Evolutionary conservation across 2,113 vertebrate genomes (phyloP).

Genomic region (Indicator indicator): DNA sequence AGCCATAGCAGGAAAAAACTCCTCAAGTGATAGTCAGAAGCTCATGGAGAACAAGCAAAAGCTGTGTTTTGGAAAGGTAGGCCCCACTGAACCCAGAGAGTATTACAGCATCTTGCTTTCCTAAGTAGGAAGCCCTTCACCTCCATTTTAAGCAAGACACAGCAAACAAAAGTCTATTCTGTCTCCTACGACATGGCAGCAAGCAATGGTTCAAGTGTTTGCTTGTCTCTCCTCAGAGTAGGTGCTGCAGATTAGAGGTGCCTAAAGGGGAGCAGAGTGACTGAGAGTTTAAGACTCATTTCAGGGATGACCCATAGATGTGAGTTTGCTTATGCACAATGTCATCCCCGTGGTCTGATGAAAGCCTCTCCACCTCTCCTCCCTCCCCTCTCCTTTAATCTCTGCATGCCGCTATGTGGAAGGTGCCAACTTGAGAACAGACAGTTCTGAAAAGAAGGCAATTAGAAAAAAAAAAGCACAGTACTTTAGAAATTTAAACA

Average conservation of each 20-base stretch:
- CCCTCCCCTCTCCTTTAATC: conserved; percentile 66
- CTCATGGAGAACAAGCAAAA: neutral
- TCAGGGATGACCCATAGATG: conserved; percentile 55
- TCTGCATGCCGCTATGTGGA: conserved; percentile 70
- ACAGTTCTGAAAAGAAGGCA: conserved; percentile 80
- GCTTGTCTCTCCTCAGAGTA: conserved; percentile 31
- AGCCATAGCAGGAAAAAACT: neutral
- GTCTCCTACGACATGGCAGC: conserved; percentile 56
- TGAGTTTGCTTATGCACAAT: conserved; percentile 46
- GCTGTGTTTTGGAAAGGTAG: neutral
- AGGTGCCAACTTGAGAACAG: conserved; percentile 80
- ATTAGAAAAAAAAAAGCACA: conserved; percentile 72
- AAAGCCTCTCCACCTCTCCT: conserved; percentile 54
- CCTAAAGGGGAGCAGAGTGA: neutral
- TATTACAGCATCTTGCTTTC: conserved; percentile 37
- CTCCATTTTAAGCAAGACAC: conserved; percentile 72
- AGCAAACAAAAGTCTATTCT: conserved; percentile 61
- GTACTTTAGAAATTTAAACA: conserved; percentile 82
- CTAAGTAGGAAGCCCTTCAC: conserved; percentile 61
- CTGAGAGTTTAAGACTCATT: conserved; percentile 56
- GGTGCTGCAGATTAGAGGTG: conserved; percentile 38
- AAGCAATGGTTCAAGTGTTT: neutral
- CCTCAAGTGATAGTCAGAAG: neutral
- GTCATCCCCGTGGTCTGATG: conserved; percentile 57
- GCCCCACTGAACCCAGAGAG: conserved; percentile 33